These are phyloP conservation scores for Achroia grisella DNA, from an alignment of 1,140 invertebrate species.

Conservation along the genomic window DNA sequence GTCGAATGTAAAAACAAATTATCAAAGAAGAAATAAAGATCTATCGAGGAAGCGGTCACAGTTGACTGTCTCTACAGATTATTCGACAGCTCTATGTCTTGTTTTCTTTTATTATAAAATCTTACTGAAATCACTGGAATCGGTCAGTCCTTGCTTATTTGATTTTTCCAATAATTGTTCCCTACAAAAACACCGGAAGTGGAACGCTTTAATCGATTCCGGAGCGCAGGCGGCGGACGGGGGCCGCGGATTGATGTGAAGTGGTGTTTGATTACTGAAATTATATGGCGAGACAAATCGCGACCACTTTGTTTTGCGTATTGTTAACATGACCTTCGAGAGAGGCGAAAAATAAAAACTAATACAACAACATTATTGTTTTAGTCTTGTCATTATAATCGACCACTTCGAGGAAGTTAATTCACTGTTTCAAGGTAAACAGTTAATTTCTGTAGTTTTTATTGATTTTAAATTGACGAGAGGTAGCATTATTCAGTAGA, in stretches of 20 bases:
- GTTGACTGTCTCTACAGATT: constrained; percentile 61
- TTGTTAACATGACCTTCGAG: constrained; percentile 60
- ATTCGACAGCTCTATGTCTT: constrained; percentile 50
- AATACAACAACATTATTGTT: constrained; percentile 63
- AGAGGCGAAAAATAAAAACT: constrained; percentile 62
- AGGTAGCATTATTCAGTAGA: not conserved
- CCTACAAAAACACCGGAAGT: constrained; percentile 63
- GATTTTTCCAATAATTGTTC: constrained; percentile 60
- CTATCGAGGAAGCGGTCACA: constrained; percentile 68
- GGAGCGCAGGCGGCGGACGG: constrained; percentile 7
- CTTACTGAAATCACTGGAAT: constrained; percentile 48
- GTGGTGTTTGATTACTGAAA: constrained; percentile 58
- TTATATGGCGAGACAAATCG: constrained; percentile 64
- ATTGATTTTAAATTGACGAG: constrained; percentile 18
- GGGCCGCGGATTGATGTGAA: constrained; percentile 41
- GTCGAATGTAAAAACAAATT: constrained; percentile 67
- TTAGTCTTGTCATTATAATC: constrained; percentile 68
- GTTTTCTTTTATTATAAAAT: constrained; percentile 48
- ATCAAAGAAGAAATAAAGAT: constrained; percentile 62
- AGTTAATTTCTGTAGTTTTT: constrained; percentile 38
- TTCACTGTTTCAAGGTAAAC: constrained; percentile 55
- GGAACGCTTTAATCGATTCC: constrained; percentile 62
- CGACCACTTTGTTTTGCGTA: constrained; percentile 59
- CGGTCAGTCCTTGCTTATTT: constrained; percentile 55
- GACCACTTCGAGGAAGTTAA: constrained; percentile 55